A percentile compares a stretch with the other conserved stretches of the same genome.
phyloP scores from a whole-genome alignment of 2,797 vertebrate genomes.

The Scolopax rusticola region DNA sequence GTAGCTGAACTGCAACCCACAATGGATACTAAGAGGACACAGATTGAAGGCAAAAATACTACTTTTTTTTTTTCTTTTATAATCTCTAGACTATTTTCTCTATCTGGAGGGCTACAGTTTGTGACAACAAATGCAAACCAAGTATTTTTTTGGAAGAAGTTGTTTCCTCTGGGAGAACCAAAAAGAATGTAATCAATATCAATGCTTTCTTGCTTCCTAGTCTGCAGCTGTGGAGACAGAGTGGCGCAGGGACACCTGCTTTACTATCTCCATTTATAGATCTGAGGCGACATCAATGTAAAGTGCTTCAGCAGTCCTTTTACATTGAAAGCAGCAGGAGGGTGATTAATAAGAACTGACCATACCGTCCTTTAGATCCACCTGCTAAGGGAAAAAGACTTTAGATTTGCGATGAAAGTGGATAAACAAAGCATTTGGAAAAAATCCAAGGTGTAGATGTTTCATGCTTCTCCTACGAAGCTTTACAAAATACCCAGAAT shows the following conservation, averaged over 20 bases:
- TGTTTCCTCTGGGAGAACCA: background rate
- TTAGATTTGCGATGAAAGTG: rapidly evolving
- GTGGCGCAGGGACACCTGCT: background rate
- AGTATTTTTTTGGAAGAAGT: background rate
- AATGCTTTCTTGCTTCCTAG: background rate
- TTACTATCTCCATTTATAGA: background rate
- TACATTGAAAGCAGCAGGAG: background rate
- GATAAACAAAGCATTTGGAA: background rate
- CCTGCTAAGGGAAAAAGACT: background rate
- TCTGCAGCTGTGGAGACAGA: background rate
- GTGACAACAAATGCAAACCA: background rate
- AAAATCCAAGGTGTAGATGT: rapidly evolving
- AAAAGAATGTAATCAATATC: background rate
- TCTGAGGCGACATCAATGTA: background rate
- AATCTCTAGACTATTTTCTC: background rate
- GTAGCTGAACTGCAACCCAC: background rate
- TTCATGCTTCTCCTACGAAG: background rate
- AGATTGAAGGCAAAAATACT: background rate
- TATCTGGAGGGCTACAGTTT: background rate
- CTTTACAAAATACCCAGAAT: background rate
- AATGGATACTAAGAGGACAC: background rate
- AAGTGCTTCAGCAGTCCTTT: background rate
- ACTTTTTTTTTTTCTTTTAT: background rate
- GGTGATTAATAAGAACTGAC: background rate
- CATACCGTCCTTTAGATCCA: background rate